Evolutionary conservation across 2,113 vertebrate genomes (phyloP), one percentile per base, ranked within the genome.

Genomic region (Megalops atlanticus): DNA sequence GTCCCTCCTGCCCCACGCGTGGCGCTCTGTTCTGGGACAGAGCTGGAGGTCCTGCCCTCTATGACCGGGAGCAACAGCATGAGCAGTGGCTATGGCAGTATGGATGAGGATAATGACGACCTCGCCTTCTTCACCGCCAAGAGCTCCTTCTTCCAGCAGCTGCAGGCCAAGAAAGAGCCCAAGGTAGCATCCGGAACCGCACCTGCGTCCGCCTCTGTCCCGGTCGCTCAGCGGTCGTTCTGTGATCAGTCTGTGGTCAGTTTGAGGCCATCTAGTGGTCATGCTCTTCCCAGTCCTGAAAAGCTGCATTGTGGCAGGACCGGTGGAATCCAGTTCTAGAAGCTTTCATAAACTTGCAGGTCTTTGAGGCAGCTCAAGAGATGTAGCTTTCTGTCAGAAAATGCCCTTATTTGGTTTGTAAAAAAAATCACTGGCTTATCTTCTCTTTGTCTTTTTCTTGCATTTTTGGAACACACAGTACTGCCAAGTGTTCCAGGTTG

Each of bases 11-110:
- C 79, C 31, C 0, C 80, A 78, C 2, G 15, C 16, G 27, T 74
- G n/a, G 58, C 43, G 58, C 43, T 76, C 78, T 68, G 41, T 18
- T 78, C 43, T 83, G 86, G 89, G 84, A 85, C 83, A 76, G 16
- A 45, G 72, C 49, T 54, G 6, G 43, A 85, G 81, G 88, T 88
- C 82, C 88, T 86, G 71, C 91, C 89, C 79, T 77, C 43, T 87
- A 93, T 94, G 94, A 94, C 92, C 81, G 91, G 91, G 90, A 95
- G 94, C 89, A 92, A 95, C 95, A 98, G 95, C 93, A 97, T 98
- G 97, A 99, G 97, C 95, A 98, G 97, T 86, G 97, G 97, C 77
- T 98, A 98, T 94, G 95, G 97, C 88, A 99, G 98, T 92, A 94
- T 95, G 94, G 98, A 99, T n/a, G 97, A 99, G 72, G 98, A 98